Percentiles rank a stretch among this genome's conserved stretches.
Evolutionary conservation across 2,113 vertebrate genomes (phyloP).

Genomic region (Centropus bengalensis): DNA sequence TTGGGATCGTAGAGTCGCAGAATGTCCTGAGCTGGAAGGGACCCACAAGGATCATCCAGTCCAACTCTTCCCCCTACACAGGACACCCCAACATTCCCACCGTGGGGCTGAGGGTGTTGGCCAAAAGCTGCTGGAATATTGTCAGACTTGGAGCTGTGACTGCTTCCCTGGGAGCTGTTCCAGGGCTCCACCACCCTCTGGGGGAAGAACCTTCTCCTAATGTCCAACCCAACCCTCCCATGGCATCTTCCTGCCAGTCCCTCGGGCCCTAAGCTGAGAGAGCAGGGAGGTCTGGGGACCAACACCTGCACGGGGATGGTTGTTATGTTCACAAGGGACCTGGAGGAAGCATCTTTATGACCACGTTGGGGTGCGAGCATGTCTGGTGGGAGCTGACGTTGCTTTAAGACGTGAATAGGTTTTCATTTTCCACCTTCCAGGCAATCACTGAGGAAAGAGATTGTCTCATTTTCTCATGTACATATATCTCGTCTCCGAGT

Average conservation of each 20-base stretch:
- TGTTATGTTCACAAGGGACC: accelerated
- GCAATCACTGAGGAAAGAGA: conserved; percentile 36
- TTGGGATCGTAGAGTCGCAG: neutral
- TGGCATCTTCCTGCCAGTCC: too few species aligned
- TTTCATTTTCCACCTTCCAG: conserved; percentile 45
- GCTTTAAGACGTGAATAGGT: neutral
- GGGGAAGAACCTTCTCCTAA: too few species aligned
- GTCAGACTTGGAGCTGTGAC: too few species aligned
- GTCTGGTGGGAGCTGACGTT: neutral
- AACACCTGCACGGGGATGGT: accelerated
- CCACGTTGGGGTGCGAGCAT: neutral
- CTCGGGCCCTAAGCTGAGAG: neutral
- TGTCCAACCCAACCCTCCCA: too few species aligned
- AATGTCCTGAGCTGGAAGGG: too few species aligned
- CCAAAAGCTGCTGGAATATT: too few species aligned
- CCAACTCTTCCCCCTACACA: too few species aligned
- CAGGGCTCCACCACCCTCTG: too few species aligned
- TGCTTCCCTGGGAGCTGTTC: too few species aligned
- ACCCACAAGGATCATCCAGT: too few species aligned
- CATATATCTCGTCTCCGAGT: conserved; percentile 63
- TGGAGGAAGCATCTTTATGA: accelerated
- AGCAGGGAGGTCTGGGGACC: accelerated
- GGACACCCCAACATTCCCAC: too few species aligned
- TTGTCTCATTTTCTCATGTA: conserved; percentile 49
- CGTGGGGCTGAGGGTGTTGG: too few species aligned